Evolutionary conservation across 2,113 vertebrate species (phyloP).

Genomic region (Ochotona princeps): DNA sequence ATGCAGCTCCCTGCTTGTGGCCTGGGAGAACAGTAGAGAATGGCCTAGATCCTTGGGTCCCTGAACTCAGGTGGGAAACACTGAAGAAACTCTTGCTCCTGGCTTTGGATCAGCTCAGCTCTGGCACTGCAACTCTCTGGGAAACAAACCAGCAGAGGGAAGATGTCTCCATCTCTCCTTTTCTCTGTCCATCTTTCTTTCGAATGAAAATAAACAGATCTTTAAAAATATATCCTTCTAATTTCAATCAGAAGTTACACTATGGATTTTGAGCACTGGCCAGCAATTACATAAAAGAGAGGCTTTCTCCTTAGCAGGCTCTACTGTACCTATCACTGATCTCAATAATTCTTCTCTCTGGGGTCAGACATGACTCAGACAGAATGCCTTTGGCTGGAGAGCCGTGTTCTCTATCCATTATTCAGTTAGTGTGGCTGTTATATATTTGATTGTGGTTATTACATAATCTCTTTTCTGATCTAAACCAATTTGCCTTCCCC

Average conservation of each 20-base stretch:
- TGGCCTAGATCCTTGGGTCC: no score
- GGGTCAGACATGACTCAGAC: slow-evolving; percentile 34
- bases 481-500: slow-evolving; percentile 28
- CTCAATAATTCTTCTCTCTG: background rate
- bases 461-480: background rate
- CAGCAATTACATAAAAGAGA: background rate
- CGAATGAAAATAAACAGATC: no score
- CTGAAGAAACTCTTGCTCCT: no score
- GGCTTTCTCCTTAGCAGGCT: background rate
- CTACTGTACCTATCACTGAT: background rate
- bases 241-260: background rate
- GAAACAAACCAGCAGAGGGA: no score
- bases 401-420: background rate
- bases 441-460: slow-evolving; percentile 14
- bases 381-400: background rate
- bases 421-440: background rate
- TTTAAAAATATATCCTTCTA: background rate
- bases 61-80: no score
- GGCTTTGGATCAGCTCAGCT: no score
- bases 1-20: no score
- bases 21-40: no score
- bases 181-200: no score
- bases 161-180: no score
- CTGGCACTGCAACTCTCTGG: no score
- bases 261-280: background rate